Conservation (phyloP, 2,113 vertebrate genomes). For the Pomatostomus ruficeps region DNA sequence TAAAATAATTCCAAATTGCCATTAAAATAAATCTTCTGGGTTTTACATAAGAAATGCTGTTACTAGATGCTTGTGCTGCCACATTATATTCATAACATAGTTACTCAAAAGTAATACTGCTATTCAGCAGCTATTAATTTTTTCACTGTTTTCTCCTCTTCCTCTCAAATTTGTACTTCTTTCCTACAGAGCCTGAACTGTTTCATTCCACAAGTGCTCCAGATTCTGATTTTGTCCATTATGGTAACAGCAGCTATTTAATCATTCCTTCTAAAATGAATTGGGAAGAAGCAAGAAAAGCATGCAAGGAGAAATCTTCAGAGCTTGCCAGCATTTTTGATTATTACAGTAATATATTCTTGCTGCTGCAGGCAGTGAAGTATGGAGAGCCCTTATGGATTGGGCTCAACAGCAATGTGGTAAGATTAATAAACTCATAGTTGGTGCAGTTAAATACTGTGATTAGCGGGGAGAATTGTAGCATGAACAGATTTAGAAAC, state of each 20-base stretch:
- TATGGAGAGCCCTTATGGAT: constrained; percentile 81
- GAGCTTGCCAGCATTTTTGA: constrained; percentile 83
- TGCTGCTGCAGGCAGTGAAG: constrained; percentile 64
- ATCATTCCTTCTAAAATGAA: constrained; percentile 77
- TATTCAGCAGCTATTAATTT: not conserved
- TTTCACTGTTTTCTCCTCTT: not conserved
- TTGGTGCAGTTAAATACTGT: not conserved
- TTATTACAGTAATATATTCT: constrained; percentile 72
- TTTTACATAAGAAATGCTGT: not conserved
- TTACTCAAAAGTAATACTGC: not conserved
- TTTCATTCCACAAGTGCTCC: constrained; percentile 50
- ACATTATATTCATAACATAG: not conserved
- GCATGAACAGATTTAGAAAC: not conserved
- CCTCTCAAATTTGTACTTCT: not conserved
- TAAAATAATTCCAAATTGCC: not conserved
- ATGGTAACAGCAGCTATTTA: constrained; percentile 82
- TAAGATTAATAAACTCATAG: constrained; percentile 55
- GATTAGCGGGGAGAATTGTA: not conserved
- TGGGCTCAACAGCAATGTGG: constrained; percentile 87
- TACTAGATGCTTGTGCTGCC: not conserved
- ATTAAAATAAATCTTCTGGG: not conserved
- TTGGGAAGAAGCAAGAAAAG: constrained; percentile 84
- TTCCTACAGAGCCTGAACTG: constrained; percentile 77
- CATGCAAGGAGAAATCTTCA: constrained; percentile 78
- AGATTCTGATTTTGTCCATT: constrained; percentile 63